These are phyloP conservation scores for Anoplophora glabripennis DNA, from an alignment of 1,140 invertebrate species.

Conservation along the genomic window DNA sequence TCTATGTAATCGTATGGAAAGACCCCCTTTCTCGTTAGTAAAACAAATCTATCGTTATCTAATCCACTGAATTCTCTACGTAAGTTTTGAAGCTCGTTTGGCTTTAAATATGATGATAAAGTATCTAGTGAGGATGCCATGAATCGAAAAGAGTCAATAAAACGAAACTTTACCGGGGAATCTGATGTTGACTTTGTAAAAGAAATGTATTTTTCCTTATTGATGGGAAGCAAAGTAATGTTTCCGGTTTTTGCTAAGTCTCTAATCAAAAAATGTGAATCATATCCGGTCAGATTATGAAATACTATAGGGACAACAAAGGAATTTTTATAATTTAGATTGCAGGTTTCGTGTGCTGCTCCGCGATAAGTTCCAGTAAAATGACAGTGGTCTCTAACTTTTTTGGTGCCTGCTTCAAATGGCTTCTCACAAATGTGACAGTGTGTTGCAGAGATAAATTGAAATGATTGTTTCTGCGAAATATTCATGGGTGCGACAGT, in stretches of 20 bases:
- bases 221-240: constrained; percentile 21
- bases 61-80: neutral
- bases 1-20: constrained; percentile 44
- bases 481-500: constrained; percentile 15
- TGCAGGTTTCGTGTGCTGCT: constrained; percentile 43
- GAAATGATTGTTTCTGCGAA: neutral
- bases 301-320: constrained; percentile 28
- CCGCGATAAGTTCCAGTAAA: constrained; percentile 39
- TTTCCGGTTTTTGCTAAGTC: constrained; percentile 3
- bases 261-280: constrained; percentile 25
- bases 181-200: neutral
- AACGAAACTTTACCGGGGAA: constrained; percentile 8
- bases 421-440: constrained; percentile 41
- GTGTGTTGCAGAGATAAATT: constrained; percentile 1
- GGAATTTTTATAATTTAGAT: constrained; percentile 40
- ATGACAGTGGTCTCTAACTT: constrained; percentile 22
- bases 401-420: constrained; percentile 1
- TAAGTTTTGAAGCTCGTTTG: constrained; percentile 18
- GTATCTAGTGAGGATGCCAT: constrained; percentile 18
- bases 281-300: constrained; percentile 28
- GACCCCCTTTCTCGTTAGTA: constrained; percentile 42
- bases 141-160: constrained; percentile 16
- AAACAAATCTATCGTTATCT: constrained; percentile 30
- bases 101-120: constrained; percentile 20
- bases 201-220: constrained; percentile 27